Evolutionary conservation across 2,113 vertebrate genomes (phyloP).

Genomic region (Mormoops blainvillei): DNA sequence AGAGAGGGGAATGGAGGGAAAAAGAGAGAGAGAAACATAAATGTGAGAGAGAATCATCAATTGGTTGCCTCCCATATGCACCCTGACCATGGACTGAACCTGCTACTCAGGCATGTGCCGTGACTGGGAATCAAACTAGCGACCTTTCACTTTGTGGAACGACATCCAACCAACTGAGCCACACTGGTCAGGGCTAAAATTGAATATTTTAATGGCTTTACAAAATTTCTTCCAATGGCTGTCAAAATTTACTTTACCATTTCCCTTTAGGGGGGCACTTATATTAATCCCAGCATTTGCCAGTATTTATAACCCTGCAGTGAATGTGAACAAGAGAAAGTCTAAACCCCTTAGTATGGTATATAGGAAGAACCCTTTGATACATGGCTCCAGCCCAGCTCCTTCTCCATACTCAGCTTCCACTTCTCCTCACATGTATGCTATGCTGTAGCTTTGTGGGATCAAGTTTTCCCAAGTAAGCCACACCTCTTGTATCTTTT

Average conservation of each 20-base stretch:
- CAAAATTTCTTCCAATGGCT: slow-evolving; percentile 14
- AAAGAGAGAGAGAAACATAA: no score
- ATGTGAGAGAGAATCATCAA: no score
- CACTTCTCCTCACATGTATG: background rate
- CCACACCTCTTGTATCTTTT: background rate
- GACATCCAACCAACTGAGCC: no score
- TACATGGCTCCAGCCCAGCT: background rate
- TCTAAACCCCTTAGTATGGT: background rate
- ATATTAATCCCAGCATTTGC: background rate
- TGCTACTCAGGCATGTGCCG: no score
- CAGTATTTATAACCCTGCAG: background rate
- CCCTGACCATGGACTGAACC: no score
- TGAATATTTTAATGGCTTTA: slow-evolving; percentile 21
- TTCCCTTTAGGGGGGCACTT: background rate
- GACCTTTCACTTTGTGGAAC: no score
- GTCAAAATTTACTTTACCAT: background rate
- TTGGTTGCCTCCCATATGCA: no score
- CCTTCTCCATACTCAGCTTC: background rate
- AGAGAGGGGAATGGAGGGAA: no score
- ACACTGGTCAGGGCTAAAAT: background rate
- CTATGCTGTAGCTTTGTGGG: background rate
- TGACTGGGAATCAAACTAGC: no score
- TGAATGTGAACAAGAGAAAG: background rate
- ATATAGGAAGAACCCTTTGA: background rate
- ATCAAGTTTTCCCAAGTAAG: background rate